Conservation (phyloP, 2,888 invertebrate genomes). For the Geotrupes spiniger region DNA sequence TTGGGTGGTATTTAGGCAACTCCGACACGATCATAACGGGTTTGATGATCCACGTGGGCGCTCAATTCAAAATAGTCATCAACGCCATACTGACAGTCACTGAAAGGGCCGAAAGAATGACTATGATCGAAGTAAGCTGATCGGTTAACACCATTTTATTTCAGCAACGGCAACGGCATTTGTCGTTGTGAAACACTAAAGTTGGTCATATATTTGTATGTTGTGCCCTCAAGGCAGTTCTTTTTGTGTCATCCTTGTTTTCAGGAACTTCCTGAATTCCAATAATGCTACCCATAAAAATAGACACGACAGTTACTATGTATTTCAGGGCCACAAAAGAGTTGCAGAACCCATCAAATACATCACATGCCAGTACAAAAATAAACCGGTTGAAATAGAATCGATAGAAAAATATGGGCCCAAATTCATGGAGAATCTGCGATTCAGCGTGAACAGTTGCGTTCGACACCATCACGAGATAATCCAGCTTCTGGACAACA, state of each 20-base stretch:
- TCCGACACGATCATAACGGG: constrained; percentile 24
- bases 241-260: no score
- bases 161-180: no score
- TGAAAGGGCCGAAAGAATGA: constrained; percentile 19
- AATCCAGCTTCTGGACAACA: constrained; percentile 19
- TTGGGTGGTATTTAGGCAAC: constrained; percentile 24
- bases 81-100: constrained; percentile 20
- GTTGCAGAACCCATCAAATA: no score
- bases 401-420: constrained; percentile 3
- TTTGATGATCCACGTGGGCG: constrained; percentile 23
- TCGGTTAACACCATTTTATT: no score
- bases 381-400: constrained; percentile 4
- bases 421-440: constrained; percentile 10
- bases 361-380: not conserved
- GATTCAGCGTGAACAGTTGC: constrained; percentile 7
- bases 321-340: not conserved
- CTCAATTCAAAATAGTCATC: constrained; percentile 24
- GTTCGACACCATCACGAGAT: constrained; percentile 23
- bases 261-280: no score
- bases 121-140: constrained; percentile 1
- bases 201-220: no score
- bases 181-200: no score
- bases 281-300: no score
- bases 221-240: no score
- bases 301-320: no score